These are phyloP conservation scores for Marcusenius ussheri DNA, from an alignment of 2,113 vertebrate genomes.

Conservation along the genomic window DNA sequence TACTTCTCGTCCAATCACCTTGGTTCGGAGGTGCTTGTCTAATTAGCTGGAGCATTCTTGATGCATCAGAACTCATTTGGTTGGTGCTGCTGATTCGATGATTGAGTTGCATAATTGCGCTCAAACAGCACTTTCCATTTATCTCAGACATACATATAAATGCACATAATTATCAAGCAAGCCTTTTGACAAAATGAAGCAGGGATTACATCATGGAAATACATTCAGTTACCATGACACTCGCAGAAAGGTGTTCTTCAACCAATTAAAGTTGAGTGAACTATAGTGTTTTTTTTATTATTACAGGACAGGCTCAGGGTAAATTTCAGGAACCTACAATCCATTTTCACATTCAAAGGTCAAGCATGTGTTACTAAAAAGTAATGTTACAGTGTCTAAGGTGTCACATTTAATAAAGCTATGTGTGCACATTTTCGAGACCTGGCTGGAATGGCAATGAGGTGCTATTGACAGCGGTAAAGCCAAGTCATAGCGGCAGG, in stretches of 20 bases:
- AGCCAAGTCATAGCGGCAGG: background rate
- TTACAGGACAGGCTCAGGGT: background rate
- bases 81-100: background rate
- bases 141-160: background rate
- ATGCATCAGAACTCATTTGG: background rate
- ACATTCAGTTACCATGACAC: background rate
- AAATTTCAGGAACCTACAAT: background rate
- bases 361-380: background rate
- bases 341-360: background rate
- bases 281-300: background rate
- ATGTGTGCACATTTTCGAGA: background rate
- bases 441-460: background rate
- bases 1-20: background rate
- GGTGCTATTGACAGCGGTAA: background rate
- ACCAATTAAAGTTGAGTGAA: background rate
- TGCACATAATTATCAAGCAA: conserved; percentile 17
- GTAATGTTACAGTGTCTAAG: background rate
- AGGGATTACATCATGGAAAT: background rate
- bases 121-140: background rate
- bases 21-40: background rate
- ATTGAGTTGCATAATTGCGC: background rate
- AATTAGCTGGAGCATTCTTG: background rate
- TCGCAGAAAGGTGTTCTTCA: background rate
- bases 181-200: conserved; percentile 10
- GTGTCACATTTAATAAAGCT: background rate